Percentiles rank a stretch among this genome's conserved stretches.
Evolutionary conservation across 2,113 vertebrate species (phyloP).

Genomic region (Anser cygnoides): DNA sequence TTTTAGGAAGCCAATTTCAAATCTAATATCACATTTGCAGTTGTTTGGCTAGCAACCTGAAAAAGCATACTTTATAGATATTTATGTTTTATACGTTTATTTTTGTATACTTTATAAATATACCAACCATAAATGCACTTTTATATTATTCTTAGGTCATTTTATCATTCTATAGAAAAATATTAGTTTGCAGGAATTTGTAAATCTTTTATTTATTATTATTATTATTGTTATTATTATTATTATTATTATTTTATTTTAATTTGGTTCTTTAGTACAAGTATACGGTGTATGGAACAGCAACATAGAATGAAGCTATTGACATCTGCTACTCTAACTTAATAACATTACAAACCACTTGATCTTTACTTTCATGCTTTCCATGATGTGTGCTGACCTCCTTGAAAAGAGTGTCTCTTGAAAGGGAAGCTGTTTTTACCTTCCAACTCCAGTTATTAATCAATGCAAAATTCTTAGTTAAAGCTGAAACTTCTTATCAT

Average conservation of each 20-base stretch:
- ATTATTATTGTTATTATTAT: too few relatives aligned
- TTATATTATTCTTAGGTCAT: neutral
- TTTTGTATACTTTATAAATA: neutral
- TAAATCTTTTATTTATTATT: neutral
- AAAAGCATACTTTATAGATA: neutral
- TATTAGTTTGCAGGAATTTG: neutral
- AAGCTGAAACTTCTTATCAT: slow-evolving; percentile 59
- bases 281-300: neutral
- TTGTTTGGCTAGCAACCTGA: neutral
- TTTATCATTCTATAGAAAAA: neutral
- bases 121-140: neutral
- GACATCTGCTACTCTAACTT: neutral
- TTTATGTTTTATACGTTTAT: neutral
- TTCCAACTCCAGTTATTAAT: slow-evolving; percentile 38
- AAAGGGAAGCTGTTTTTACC: neutral
- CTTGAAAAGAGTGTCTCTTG: neutral
- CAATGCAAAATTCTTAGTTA: slow-evolving; percentile 55
- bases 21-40: neutral
- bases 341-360: neutral
- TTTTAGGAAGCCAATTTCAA: neutral
- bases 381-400: neutral
- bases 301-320: neutral
- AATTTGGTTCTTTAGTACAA: neutral
- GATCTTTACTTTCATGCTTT: neutral
- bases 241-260: neutral